Evolutionary conservation across 2,113 vertebrate genomes (phyloP), one percentile per base, ranked within the genome.

Genomic region (Abramis brama): DNA sequence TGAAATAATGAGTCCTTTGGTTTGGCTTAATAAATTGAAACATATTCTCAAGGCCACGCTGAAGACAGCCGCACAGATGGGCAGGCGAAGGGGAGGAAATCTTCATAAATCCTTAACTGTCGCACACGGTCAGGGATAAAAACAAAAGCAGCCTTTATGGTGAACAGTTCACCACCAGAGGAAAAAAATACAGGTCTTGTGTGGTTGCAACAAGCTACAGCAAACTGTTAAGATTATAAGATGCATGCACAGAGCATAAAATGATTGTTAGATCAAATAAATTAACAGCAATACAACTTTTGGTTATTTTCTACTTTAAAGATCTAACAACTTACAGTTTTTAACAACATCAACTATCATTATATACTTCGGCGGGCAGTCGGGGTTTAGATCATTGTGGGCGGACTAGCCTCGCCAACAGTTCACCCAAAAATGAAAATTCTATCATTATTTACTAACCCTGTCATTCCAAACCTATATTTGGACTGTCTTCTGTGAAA

Each of bases 11-110:
- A 99, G 96, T 94, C 96, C 96, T 97, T 97, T 97, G 96, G 96
- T 97, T 97, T 97, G 96, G 97, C 97, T 98, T 99, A 99, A 99
- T 99, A 99, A 98, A 99, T 97, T 97, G 97, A 98, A 98, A 97
- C 96, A 96, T 97, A 97, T 98, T 98, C 97, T 98, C 97, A 98
- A 98, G 97, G 97, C 97, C 97, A 96, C 89, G 96, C 79, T 94
- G 96, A 97, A 97, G 96, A 95, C 87, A 90, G 92, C 92, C 91
- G 91, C 93, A 93, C 92, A 93, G 92, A 94, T 92, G 93, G 94
- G 94, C 91, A 91, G 91, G 89, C 88, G 90, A 92, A 89, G 86
- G 79, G 90, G 84, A 92, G 97, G 96, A 96, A 98, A 96, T 96
- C 97, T 97, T 97, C 96, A 98, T 98, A 97, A 98, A 98, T 99